Evolutionary conservation across 2,888 invertebrate species (phyloP).

Genomic region (Eristalis tenax): DNA sequence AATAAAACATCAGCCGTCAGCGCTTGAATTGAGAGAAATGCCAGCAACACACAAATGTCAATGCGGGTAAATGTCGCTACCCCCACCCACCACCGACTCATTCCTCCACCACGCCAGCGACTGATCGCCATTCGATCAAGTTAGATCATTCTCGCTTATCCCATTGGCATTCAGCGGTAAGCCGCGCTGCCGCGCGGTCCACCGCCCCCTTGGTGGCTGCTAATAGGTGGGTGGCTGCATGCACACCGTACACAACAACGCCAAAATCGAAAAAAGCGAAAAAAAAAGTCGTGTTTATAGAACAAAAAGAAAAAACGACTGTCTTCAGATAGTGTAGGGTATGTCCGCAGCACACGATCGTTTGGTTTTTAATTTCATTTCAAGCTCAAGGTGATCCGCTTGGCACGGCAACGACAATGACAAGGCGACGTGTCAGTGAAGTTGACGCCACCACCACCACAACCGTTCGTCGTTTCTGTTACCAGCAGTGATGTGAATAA

Average conservation of each 20-base stretch:
- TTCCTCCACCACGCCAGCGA: constrained; percentile 20
- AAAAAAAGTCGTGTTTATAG: not conserved
- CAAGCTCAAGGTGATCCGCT: constrained; percentile 72
- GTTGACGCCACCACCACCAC: constrained; percentile 34
- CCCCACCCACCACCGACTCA: not conserved
- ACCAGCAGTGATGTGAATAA: not conserved
- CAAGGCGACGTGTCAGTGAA: constrained; percentile 19
- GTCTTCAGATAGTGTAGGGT: constrained; percentile 45
- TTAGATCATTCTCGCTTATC: constrained; percentile 45
- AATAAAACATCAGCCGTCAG: constrained; percentile 57
- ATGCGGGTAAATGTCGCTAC: constrained; percentile 66
- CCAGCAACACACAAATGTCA: constrained; percentile 69
- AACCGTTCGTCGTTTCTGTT: not conserved
- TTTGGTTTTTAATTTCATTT: constrained; percentile 71
- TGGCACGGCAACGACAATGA: constrained; percentile 40
- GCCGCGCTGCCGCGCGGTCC: not conserved
- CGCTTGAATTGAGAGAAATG: constrained; percentile 44
- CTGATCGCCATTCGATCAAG: constrained; percentile 64
- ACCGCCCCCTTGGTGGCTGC: not conserved
- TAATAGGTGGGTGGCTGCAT: constrained; percentile 48
- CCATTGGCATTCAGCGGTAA: constrained; percentile 30
- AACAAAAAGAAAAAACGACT: not conserved
- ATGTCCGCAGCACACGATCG: constrained; percentile 58
- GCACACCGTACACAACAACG: constrained; percentile 20
- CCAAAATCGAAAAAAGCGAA: not conserved